Evolutionary conservation across 2,888 invertebrate genomes (phyloP).

Genomic region (Eupithecia exiguata): DNA sequence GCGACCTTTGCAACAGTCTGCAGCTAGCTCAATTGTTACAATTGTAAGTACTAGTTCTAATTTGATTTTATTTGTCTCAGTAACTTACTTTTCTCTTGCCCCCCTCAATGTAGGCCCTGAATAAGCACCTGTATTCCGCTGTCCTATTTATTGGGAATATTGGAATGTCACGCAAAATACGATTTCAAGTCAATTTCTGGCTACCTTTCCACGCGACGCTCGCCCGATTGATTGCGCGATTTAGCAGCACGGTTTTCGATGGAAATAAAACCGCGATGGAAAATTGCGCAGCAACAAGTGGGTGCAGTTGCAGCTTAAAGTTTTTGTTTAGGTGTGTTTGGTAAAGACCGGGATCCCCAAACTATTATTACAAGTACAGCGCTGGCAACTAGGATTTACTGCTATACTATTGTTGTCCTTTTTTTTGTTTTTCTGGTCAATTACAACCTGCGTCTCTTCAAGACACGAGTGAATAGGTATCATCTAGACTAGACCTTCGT

Average conservation of each 20-base stretch:
- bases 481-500: too few species aligned
- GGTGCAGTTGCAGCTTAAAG: background rate
- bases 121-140: conserved; percentile 21
- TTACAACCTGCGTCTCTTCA: too few species aligned
- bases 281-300: background rate
- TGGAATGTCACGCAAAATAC: conserved; percentile 26
- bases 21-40: too few species aligned
- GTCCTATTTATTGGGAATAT: conserved; percentile 26
- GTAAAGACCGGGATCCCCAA: too few species aligned
- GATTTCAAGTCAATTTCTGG: conserved; percentile 32
- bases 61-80: background rate
- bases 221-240: conserved; percentile 19
- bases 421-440: too few species aligned
- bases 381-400: too few species aligned
- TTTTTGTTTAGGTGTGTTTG: too few species aligned
- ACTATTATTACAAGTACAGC: too few species aligned
- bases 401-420: too few species aligned
- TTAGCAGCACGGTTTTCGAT: conserved; percentile 6
- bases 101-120: background rate
- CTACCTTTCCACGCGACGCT: conserved; percentile 19
- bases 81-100: background rate
- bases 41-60: too few species aligned
- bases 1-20: too few species aligned
- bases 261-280: background rate
- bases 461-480: too few species aligned